Evolutionary conservation across 1,140 invertebrate genomes (phyloP).

Genomic region (Anthonomus grandis): DNA sequence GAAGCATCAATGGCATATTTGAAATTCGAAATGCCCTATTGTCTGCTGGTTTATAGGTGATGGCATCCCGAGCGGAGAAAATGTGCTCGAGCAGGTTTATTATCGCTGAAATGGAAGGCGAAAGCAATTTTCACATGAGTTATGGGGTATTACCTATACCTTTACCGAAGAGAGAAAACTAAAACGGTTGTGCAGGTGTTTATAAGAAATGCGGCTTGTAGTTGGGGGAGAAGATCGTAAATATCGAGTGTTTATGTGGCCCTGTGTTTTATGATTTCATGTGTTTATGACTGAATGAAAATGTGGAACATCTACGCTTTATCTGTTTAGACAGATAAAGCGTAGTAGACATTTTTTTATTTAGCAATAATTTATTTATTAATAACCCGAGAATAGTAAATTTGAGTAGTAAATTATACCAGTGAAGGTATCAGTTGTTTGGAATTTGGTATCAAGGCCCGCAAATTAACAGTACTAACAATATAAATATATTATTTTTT

Average conservation of each 20-base stretch:
- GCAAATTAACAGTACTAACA: too few species aligned
- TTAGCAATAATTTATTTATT: too few species aligned
- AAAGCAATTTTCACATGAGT: constrained; percentile 47
- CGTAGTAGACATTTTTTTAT: too few species aligned
- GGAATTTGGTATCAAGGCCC: too few species aligned
- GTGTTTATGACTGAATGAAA: too few species aligned
- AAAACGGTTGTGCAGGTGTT: constrained; percentile 47
- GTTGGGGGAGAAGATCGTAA: constrained; percentile 41
- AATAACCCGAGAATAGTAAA: too few species aligned
- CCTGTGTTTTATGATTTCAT: too few species aligned
- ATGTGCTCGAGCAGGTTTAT: constrained; percentile 45
- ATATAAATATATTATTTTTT: too few species aligned
- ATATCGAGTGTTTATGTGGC: constrained; percentile 48
- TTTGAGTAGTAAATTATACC: too few species aligned
- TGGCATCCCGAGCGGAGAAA: constrained; percentile 40
- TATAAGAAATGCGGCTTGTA: constrained; percentile 34
- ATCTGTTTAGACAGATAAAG: too few species aligned
- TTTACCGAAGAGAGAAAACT: constrained; percentile 44
- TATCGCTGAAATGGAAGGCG: constrained; percentile 46
- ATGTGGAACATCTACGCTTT: too few species aligned
- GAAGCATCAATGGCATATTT: constrained; percentile 23
- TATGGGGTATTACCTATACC: constrained; percentile 48
- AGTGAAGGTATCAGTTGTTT: too few species aligned
- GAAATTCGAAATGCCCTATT: constrained; percentile 32
- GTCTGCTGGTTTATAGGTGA: constrained; percentile 43